These are phyloP conservation scores for Beroe ovata DNA, from an alignment of 37 sponge, comb jelly and placozoan genomes.

Conservation along the genomic window DNA sequence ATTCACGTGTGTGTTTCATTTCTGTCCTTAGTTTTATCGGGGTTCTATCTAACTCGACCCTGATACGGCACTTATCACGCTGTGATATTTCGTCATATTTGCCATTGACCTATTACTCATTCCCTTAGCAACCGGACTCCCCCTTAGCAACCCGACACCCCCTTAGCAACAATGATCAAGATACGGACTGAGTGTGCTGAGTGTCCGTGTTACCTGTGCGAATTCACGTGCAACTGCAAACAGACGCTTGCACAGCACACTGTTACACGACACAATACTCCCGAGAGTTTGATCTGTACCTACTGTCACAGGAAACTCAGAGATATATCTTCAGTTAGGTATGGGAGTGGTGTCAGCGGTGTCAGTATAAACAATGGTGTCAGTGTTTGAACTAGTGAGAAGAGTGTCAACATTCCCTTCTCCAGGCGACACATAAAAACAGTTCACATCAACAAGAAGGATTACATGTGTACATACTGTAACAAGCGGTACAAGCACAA, in stretches of 20 bases:
- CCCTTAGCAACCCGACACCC: neutral
- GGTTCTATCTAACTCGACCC: too few relatives aligned
- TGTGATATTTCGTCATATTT: too few relatives aligned
- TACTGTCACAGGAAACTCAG: slow-evolving; percentile 24
- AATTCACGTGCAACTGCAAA: slow-evolving; percentile 33
- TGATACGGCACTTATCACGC: too few relatives aligned
- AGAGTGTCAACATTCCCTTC: neutral
- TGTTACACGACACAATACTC: slow-evolving; percentile 19
- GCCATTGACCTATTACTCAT: too few relatives aligned
- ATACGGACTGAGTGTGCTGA: slow-evolving; percentile 27
- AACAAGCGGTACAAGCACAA: slow-evolving; percentile 65
- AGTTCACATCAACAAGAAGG: slow-evolving; percentile 29
- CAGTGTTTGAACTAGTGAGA: too few relatives aligned
- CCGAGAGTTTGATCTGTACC: slow-evolving; percentile 18
- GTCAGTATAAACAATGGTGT: too few relatives aligned
- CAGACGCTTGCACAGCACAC: slow-evolving; percentile 56
- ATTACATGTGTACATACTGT: slow-evolving; percentile 60
- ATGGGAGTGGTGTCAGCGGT: too few relatives aligned
- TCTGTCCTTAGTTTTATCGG: too few relatives aligned
- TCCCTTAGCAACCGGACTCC: too few relatives aligned
- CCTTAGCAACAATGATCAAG: slow-evolving; percentile 23
- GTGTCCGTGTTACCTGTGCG: slow-evolving; percentile 50
- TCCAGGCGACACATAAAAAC: slow-evolving; percentile 45
- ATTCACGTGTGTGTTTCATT: too few relatives aligned
- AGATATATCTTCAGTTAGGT: slow-evolving; percentile 54